Conservation (phyloP, 2,113 vertebrate genomes). For the Ardeotis arabs region DNA sequence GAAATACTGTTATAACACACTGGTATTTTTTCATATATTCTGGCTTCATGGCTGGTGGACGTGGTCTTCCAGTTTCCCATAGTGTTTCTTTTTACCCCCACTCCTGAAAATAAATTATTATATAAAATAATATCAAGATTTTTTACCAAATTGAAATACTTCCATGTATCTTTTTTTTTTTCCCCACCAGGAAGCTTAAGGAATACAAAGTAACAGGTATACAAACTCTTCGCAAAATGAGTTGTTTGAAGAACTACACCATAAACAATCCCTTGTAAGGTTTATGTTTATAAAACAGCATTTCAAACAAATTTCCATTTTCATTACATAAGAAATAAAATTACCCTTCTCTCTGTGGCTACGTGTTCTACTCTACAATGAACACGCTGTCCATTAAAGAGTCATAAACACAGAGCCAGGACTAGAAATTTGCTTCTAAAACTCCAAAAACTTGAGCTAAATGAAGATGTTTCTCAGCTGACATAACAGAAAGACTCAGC, state of each 20-base stretch:
- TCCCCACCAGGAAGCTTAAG: background rate
- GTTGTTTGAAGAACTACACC: background rate
- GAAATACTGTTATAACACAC: background rate
- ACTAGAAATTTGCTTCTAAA: background rate
- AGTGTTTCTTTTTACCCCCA: background rate
- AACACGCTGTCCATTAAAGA: background rate
- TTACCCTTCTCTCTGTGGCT: background rate
- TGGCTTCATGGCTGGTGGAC: background rate
- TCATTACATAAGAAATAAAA: background rate
- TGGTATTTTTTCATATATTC: background rate
- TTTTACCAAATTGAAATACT: background rate
- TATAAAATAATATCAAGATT: background rate
- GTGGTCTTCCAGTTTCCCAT: background rate
- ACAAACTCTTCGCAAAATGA: background rate
- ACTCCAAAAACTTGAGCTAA: background rate
- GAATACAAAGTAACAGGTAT: background rate
- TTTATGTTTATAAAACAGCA: background rate
- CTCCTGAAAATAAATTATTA: background rate
- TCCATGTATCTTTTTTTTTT: background rate
- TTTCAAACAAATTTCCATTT: background rate
- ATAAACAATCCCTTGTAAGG: background rate
- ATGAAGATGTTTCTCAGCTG: background rate
- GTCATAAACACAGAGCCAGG: background rate
- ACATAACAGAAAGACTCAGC: background rate
- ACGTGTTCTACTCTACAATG: background rate